phyloP scores from a whole-genome alignment of 2,113 vertebrate genomes.

The Alouatta palliata region DNA sequence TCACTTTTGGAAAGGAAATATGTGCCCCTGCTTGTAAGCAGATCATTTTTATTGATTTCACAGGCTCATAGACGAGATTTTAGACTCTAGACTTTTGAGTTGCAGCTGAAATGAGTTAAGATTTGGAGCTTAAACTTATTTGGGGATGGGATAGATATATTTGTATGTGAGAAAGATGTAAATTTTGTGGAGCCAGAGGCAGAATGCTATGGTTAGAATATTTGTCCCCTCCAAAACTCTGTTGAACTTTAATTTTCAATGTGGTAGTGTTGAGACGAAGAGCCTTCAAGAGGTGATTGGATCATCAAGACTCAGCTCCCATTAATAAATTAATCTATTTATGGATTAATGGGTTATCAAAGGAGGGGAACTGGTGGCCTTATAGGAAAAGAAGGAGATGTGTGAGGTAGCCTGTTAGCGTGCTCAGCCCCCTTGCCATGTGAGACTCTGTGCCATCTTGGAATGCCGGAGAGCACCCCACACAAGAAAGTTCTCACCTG shows the following conservation, averaged over 20 bases:
- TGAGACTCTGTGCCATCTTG: background rate
- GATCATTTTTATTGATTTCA: background rate
- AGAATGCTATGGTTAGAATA: background rate
- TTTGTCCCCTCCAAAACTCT: background rate
- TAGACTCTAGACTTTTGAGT: background rate
- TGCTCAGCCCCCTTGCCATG: background rate
- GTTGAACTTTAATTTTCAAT: background rate
- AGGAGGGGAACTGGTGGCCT: background rate
- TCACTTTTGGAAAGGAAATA: background rate
- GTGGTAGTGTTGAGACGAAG: background rate
- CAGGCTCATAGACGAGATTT: background rate
- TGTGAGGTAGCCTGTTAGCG: background rate
- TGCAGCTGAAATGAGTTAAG: background rate
- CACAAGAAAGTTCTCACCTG: background rate
- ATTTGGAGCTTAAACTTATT: background rate
- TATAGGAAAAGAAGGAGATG: background rate
- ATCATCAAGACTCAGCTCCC: background rate
- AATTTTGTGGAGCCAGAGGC: background rate
- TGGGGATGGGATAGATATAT: background rate
- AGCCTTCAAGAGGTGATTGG: background rate
- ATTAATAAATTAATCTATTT: background rate
- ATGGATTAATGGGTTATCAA: no score
- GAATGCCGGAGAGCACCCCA: background rate
- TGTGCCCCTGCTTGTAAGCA: background rate
- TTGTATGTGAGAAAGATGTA: background rate